These are phyloP conservation scores for Drosophila funebris DNA, from an alignment of 1,140 invertebrate genomes.

Conservation along the genomic window DNA sequence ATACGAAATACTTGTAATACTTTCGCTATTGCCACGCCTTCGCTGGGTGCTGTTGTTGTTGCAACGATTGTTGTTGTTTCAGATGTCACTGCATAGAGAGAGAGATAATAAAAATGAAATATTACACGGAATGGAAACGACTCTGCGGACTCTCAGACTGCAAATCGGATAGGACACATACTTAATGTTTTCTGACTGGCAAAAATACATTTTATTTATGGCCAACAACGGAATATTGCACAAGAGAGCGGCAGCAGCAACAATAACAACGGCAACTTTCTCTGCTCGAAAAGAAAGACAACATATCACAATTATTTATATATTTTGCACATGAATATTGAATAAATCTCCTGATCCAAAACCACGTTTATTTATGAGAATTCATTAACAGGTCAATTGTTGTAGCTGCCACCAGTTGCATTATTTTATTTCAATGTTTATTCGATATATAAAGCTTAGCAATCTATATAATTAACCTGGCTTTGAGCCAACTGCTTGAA, in stretches of 20 bases:
- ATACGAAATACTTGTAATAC: background rate
- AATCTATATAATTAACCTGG: background rate
- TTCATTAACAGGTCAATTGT: constrained; percentile 10
- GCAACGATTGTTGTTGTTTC: background rate
- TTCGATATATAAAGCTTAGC: constrained; percentile 10
- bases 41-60: no score
- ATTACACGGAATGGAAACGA: constrained; percentile 8
- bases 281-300: background rate
- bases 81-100: constrained; percentile 6
- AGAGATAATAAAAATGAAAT: constrained; percentile 57
- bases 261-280: constrained; percentile 31
- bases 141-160: constrained; percentile 1
- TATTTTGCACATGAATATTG: constrained; percentile 15
- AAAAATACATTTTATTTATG: constrained; percentile 51
- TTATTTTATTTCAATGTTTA: background rate
- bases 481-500: background rate
- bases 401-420: background rate
- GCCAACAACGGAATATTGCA: constrained; percentile 31
- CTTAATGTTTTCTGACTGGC: constrained; percentile 38
- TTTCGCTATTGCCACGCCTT: constrained; percentile 20
- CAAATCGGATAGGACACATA: constrained; percentile 48
- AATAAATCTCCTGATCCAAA: constrained; percentile 19
- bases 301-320: constrained; percentile 16
- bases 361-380: constrained; percentile 12
- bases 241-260: background rate